A percentile compares a stretch with the other conserved stretches of the same genome.
phyloP scores from a whole-genome alignment of 30 jellyfish, hydroid and myxozoan genomes.

The Hydra vulgaris region DNA sequence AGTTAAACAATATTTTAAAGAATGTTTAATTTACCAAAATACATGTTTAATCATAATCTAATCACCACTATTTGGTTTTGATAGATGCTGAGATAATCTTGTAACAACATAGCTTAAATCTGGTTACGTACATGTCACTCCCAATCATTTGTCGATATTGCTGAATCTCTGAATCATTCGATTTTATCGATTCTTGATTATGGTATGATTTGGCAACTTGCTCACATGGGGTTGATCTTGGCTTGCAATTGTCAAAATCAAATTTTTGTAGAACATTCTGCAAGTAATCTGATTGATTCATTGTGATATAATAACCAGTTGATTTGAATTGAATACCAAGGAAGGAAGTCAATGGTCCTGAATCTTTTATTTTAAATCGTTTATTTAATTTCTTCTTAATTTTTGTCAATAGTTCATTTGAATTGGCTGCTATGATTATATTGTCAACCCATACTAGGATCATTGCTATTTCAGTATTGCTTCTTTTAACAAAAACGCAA shows the following conservation, averaged over 20 bases:
- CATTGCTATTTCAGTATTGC: background rate
- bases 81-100: too few relatives aligned
- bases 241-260: conserved; percentile 30
- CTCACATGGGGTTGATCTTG: conserved; percentile 38
- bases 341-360: conserved; percentile 37
- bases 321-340: conserved; percentile 39
- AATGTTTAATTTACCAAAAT: too few relatives aligned
- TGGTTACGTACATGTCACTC: too few relatives aligned
- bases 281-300: conserved; percentile 24
- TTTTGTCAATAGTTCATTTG: background rate
- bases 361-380: too few relatives aligned
- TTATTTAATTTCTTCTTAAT: too few relatives aligned
- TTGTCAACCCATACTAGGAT: conserved; percentile 31
- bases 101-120: too few relatives aligned
- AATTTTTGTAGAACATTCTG: conserved; percentile 14
- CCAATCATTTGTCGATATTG: too few relatives aligned
- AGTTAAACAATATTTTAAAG: too few relatives aligned
- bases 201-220: conserved; percentile 10
- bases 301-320: conserved; percentile 7
- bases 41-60: too few relatives aligned
- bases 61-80: too few relatives aligned
- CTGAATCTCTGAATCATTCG: too few relatives aligned
- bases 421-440: conserved; percentile 27
- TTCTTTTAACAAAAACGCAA: conserved; percentile 18
- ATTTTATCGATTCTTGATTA: too few relatives aligned